Evolutionary conservation across 2,797 vertebrate genomes (phyloP).

Genomic region (Antrozous pallidus): DNA sequence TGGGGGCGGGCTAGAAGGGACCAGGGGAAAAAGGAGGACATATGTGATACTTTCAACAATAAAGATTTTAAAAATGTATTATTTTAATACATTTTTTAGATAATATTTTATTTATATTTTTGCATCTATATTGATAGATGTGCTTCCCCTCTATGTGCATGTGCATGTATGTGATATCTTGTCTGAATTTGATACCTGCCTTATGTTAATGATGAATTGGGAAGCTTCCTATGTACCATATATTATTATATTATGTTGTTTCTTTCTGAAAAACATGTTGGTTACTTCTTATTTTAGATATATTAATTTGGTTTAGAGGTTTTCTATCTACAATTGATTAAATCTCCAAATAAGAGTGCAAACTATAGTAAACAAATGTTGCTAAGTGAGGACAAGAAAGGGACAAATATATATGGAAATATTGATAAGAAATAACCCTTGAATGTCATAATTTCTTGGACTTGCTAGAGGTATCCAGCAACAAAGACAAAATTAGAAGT

Average conservation of each 20-base stretch:
- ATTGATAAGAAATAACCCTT: slow-evolving; percentile 11
- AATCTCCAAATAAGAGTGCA: neutral
- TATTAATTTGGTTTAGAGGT: slow-evolving; percentile 21
- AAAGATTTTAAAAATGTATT: neutral
- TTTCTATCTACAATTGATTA: slow-evolving; percentile 27
- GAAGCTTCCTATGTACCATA: neutral
- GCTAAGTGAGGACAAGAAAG: neutral
- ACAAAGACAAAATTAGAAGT: neutral
- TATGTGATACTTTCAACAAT: too few species aligned
- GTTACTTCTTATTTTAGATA: slow-evolving; percentile 15
- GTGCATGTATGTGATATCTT: neutral
- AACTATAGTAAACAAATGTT: too few species aligned
- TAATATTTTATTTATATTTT: slow-evolving; percentile 28
- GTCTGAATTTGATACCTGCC: neutral
- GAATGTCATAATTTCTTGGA: neutral
- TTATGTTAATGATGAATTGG: neutral
- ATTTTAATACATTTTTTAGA: neutral
- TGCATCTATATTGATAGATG: neutral
- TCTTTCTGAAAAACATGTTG: neutral
- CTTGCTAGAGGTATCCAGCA: neutral
- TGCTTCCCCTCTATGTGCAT: neutral
- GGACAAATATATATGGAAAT: neutral
- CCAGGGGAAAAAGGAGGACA: too few species aligned
- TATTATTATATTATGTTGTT: neutral
- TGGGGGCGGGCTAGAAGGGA: neutral